Evolutionary conservation across 2,888 invertebrate genomes (phyloP).

Genomic region (Xylota sylvarum): DNA sequence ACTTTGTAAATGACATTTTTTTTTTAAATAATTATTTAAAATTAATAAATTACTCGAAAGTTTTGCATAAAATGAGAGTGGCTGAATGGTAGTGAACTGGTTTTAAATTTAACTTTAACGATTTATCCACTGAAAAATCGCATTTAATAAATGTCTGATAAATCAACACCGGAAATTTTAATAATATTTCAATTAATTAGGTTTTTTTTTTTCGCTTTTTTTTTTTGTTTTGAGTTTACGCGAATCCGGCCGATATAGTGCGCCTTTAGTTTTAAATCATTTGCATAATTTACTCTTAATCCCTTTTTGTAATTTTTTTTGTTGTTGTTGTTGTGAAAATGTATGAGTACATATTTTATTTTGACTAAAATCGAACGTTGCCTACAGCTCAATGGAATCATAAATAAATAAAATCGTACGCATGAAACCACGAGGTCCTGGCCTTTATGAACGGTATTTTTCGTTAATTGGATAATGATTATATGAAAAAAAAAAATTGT

Average conservation of each 20-base stretch:
- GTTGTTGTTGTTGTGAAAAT: not conserved
- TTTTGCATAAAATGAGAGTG: not conserved
- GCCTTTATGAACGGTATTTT: slow-evolving; percentile 16
- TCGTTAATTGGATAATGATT: slow-evolving; percentile 55
- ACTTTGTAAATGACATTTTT: not conserved
- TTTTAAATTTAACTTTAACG: slow-evolving; percentile 20
- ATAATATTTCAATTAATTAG: slow-evolving; percentile 47
- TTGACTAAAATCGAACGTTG: slow-evolving; percentile 12
- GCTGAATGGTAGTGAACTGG: not conserved
- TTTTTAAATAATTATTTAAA: slow-evolving; percentile 1
- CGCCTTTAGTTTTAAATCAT: slow-evolving; percentile 23
- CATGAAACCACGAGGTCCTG: slow-evolving; percentile 16
- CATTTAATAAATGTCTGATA: slow-evolving; percentile 37
- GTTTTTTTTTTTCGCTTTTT: slow-evolving; percentile 20
- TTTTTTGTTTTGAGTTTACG: not conserved
- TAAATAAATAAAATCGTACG: slow-evolving; percentile 27
- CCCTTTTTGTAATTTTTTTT: slow-evolving; percentile 5
- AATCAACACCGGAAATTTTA: slow-evolving; percentile 37
- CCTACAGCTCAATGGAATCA: slow-evolving; percentile 27
- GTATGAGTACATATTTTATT: not conserved
- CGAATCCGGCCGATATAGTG: not conserved
- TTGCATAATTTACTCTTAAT: slow-evolving; percentile 60
- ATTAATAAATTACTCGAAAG: slow-evolving; percentile 29
- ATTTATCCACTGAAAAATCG: slow-evolving; percentile 29
- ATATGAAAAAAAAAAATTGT: slow-evolving; percentile 22